Percentiles rank a stretch among this genome's conserved stretches.
phyloP scores from a whole-genome alignment of 2,888 invertebrate species.

The Fissipunctia ypsillon region DNA sequence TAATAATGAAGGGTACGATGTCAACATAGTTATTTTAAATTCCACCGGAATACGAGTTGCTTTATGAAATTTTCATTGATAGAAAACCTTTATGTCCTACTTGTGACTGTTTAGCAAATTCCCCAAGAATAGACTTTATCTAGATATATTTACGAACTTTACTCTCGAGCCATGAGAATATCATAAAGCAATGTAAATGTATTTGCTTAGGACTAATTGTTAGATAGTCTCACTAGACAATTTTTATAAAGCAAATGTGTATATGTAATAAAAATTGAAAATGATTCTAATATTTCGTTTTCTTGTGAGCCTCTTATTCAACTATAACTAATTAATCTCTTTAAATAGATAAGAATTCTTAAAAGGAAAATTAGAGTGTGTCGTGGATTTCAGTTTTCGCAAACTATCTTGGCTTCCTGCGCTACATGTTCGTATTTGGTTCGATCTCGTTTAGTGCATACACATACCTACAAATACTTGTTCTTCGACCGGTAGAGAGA shows the following conservation, averaged over 20 bases:
- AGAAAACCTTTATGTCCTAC: background rate
- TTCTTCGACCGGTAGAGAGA: no score
- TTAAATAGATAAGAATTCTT: background rate
- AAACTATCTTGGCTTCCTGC: background rate
- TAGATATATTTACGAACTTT: constrained; percentile 43
- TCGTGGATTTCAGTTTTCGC: background rate
- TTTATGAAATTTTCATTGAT: constrained; percentile 59
- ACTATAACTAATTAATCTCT: background rate
- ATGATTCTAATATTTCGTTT: constrained; percentile 63
- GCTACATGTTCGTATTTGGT: background rate
- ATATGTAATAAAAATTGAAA: constrained; percentile 83
- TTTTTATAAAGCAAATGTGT: constrained; percentile 85
- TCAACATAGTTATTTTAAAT: constrained; percentile 67
- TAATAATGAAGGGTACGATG: constrained; percentile 62
- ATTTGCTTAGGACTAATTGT: constrained; percentile 82
- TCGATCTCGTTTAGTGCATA: background rate
- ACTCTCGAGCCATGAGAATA: constrained; percentile 53
- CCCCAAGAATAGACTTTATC: constrained; percentile 41
- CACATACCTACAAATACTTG: no score
- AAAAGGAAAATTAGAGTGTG: background rate
- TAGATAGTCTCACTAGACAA: constrained; percentile 85
- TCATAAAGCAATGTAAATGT: constrained; percentile 67
- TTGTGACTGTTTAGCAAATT: constrained; percentile 42
- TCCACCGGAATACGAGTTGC: constrained; percentile 64
- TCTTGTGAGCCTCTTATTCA: constrained; percentile 8